phyloP scores from a whole-genome alignment of 2,888 invertebrate species.

The Mesoligia furuncula region DNA sequence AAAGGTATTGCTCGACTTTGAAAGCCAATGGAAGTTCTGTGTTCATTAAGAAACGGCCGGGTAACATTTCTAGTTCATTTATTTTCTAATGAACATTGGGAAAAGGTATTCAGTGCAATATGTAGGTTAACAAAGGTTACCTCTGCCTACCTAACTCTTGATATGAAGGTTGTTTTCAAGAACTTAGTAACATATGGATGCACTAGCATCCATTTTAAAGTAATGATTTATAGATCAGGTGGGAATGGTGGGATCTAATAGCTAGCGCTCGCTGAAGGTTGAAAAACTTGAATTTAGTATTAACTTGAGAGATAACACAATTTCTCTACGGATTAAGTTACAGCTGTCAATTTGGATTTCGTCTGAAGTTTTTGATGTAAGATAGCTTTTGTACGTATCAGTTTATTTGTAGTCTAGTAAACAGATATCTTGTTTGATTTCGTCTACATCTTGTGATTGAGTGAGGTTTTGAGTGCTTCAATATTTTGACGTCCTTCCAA shows the following conservation, averaged over 20 bases:
- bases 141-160: not conserved
- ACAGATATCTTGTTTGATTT: slow-evolving; percentile 8
- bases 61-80: slow-evolving; percentile 26
- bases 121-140: not conserved
- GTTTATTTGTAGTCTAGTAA: slow-evolving; percentile 23
- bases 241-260: slow-evolving; percentile 30
- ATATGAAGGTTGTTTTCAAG: not conserved
- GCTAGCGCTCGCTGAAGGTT: slow-evolving; percentile 25
- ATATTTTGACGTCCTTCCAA: not conserved
- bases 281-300: slow-evolving; percentile 37
- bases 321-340: slow-evolving; percentile 45
- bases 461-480: not conserved
- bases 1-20: slow-evolving; percentile 20
- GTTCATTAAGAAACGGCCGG: slow-evolving; percentile 11
- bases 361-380: slow-evolving; percentile 32
- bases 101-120: slow-evolving; percentile 6
- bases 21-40: slow-evolving; percentile 17
- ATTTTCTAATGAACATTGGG: slow-evolving; percentile 28
- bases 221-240: slow-evolving; percentile 31
- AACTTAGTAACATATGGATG: too few species aligned
- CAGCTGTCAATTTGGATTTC: slow-evolving; percentile 37
- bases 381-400: slow-evolving; percentile 36
- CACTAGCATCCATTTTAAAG: slow-evolving; percentile 25
- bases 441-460: slow-evolving; percentile 3
- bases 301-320: slow-evolving; percentile 49